phyloP scores from a whole-genome alignment of 2,797 vertebrate genomes.

The Pseudotriccus pelzelni region DNA sequence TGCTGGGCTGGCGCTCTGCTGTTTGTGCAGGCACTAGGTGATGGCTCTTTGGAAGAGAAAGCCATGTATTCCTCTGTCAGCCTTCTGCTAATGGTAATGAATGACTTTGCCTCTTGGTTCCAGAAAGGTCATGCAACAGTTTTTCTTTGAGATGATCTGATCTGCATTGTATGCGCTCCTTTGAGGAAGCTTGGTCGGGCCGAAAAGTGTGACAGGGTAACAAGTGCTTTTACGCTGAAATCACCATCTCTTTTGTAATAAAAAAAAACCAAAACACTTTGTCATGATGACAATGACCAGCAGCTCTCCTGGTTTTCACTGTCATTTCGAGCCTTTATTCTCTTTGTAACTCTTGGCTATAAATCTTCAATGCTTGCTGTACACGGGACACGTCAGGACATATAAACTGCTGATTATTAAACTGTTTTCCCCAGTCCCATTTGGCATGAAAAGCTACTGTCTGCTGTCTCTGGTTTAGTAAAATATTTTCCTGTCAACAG shows the following conservation, averaged over 20 bases:
- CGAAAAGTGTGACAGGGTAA: background rate
- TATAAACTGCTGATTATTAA: constrained; percentile 25
- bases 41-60: background rate
- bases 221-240: background rate
- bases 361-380: background rate
- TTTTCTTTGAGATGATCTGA: background rate
- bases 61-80: background rate
- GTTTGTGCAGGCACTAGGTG: background rate
- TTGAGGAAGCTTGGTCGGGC: background rate
- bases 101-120: background rate
- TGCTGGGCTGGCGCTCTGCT: background rate
- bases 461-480: background rate
- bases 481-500: constrained; percentile 7
- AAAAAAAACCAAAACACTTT: background rate
- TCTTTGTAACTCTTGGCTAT: background rate
- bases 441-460: background rate
- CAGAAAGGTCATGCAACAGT: background rate
- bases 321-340: background rate
- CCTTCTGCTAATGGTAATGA: background rate
- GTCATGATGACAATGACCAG: background rate
- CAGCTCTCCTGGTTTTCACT: background rate
- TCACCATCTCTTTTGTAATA: background rate
- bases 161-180: background rate
- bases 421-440: background rate
- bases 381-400: background rate